Percentiles rank a stretch among this genome's conserved stretches.
Evolutionary conservation across 2,113 vertebrate genomes (phyloP).

Genomic region (Microtus oregoni): DNA sequence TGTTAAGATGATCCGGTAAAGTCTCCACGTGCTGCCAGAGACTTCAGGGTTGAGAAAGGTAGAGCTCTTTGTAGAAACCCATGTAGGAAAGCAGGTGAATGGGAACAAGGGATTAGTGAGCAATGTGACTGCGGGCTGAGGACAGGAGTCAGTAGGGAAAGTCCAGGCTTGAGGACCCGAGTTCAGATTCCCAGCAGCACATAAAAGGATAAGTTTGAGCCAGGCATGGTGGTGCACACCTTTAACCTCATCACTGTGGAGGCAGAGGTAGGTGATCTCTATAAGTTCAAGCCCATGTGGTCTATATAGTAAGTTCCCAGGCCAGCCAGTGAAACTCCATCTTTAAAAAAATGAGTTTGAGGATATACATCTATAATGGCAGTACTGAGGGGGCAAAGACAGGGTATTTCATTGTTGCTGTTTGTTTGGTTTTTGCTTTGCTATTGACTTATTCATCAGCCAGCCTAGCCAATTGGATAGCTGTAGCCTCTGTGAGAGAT

Average conservation of each 20-base stretch:
- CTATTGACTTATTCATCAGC: not conserved
- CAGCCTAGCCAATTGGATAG: not conserved
- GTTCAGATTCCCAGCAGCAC: not conserved
- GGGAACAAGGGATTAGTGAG: not conserved
- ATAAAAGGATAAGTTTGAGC: not conserved
- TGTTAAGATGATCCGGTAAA: not conserved
- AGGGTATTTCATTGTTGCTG: not conserved
- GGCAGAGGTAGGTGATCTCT: not conserved
- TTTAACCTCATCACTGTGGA: not conserved
- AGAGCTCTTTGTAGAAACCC: not conserved
- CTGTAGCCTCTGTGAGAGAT: not conserved
- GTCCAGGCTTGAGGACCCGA: not conserved
- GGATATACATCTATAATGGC: not conserved
- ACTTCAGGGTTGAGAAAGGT: not conserved
- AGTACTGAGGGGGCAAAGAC: not conserved
- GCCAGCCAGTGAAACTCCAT: not conserved
- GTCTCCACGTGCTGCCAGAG: not conserved
- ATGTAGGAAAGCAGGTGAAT: not conserved
- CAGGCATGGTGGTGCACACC: not conserved
- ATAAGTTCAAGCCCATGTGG: not conserved
- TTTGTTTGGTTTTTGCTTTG: not conserved
- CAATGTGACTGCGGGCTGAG: not conserved
- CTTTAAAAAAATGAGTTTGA: not conserved
- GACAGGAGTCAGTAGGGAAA: not conserved
- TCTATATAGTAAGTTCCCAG: not conserved